phyloP scores from a whole-genome alignment of 1,140 invertebrate genomes.

The Diorhabda elongata region DNA sequence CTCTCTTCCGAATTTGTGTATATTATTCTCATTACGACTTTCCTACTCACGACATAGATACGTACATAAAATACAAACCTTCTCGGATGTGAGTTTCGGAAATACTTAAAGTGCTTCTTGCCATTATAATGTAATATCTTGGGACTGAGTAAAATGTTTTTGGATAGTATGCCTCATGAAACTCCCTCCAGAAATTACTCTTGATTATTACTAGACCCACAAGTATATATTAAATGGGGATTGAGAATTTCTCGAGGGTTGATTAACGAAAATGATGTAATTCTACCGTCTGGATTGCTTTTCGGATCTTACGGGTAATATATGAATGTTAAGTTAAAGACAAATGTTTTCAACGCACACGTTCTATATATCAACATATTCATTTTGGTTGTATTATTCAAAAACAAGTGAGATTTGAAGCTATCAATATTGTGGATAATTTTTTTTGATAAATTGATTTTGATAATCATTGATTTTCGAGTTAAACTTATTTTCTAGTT shows the following conservation, averaged over 20 bases:
- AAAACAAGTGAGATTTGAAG: too few species aligned
- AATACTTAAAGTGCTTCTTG: conserved; percentile 13
- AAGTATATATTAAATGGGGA: background rate
- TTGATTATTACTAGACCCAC: background rate
- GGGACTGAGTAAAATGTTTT: conserved; percentile 7
- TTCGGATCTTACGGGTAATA: background rate
- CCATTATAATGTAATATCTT: conserved; percentile 14
- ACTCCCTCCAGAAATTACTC: conserved; percentile 13
- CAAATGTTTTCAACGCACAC: too few species aligned
- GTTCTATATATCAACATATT: too few species aligned
- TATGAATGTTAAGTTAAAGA: background rate
- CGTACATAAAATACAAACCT: too few species aligned
- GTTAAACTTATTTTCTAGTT: too few species aligned
- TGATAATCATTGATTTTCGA: too few species aligned
- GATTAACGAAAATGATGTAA: conserved; percentile 1
- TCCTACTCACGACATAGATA: too few species aligned
- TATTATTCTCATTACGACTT: too few species aligned
- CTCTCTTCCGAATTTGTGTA: too few species aligned
- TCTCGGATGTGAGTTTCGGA: background rate
- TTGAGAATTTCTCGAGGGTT: background rate
- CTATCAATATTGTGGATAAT: too few species aligned
- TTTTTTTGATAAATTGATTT: too few species aligned
- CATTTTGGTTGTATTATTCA: too few species aligned
- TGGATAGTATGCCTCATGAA: conserved; percentile 11
- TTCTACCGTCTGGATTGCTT: background rate